These are phyloP conservation scores for Onthophagus taurus DNA, from an alignment of 1,140 invertebrate species.

Conservation along the genomic window DNA sequence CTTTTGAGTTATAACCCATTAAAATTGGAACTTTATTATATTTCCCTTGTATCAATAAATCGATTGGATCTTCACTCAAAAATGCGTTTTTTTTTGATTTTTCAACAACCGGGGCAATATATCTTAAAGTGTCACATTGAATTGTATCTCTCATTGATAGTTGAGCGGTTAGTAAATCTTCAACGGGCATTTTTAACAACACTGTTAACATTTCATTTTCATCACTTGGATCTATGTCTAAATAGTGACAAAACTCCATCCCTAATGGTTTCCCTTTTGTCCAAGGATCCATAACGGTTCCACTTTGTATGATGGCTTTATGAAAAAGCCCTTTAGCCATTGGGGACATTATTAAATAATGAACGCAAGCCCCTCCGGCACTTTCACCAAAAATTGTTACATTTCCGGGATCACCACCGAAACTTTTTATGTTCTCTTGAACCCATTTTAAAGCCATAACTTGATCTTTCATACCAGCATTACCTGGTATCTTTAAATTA, in stretches of 20 bases:
- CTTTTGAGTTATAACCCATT: conserved; percentile 35
- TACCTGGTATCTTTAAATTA: conserved; percentile 42
- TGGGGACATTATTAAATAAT: conserved; percentile 23
- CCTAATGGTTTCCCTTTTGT: background rate
- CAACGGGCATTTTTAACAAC: background rate
- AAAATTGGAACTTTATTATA: conserved; percentile 38
- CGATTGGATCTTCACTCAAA: conserved; percentile 31
- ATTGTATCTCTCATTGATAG: background rate
- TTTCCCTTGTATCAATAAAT: conserved; percentile 36
- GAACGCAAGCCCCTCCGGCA: conserved; percentile 38
- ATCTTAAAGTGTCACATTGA: conserved; percentile 6
- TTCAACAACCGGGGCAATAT: conserved; percentile 39
- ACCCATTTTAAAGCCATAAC: conserved; percentile 49
- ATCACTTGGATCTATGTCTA: background rate
- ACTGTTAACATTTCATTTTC: background rate
- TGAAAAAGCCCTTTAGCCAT: conserved; percentile 39
- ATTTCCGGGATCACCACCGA: conserved; percentile 41
- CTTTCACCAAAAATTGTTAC: conserved; percentile 43
- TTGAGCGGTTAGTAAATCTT: background rate
- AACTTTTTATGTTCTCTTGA: conserved; percentile 42
- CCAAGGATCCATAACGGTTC: conserved; percentile 27
- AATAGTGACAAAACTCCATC: background rate
- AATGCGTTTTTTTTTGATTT: conserved; percentile 33
- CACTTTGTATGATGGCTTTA: conserved; percentile 47
- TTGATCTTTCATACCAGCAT: conserved; percentile 55